A percentile compares a stretch with the other conserved stretches of the same genome.
phyloP scores from a whole-genome alignment of 1,140 invertebrate species.

The Tetragnatha versicolor region DNA sequence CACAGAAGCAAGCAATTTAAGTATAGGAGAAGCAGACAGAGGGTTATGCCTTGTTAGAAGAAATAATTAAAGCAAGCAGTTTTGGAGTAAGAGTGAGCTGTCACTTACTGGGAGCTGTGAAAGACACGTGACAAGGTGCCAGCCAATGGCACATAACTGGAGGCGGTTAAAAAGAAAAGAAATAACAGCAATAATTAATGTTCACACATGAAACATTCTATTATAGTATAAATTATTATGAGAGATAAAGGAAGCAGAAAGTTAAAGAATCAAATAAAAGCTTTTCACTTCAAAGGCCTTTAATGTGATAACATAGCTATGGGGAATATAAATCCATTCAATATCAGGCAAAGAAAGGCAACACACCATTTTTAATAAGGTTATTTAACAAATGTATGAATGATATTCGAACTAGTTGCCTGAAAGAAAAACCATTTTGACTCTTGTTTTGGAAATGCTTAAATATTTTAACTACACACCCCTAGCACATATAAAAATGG shows the following conservation, averaged over 20 bases:
- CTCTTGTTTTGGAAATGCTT: too few species aligned
- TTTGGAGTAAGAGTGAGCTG: conserved; percentile 54
- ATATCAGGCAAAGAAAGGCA: too few species aligned
- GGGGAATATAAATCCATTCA: too few species aligned
- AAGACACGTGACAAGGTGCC: conserved; percentile 57
- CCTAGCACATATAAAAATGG: too few species aligned
- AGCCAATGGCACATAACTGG: conserved; percentile 57
- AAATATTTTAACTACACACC: too few species aligned
- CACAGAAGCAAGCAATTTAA: not conserved
- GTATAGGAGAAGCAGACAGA: conserved; percentile 22
- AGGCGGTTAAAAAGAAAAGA: conserved; percentile 54
- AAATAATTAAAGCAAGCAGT: conserved; percentile 52
- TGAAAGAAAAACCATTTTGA: too few species aligned
- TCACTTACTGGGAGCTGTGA: conserved; percentile 58
- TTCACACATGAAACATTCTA: conserved; percentile 36
- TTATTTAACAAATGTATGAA: too few species aligned
- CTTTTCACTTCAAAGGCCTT: conserved; percentile 10
- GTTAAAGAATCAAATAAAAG: conserved; percentile 35
- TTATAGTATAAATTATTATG: conserved; percentile 34
- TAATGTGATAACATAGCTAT: too few species aligned
- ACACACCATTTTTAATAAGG: too few species aligned
- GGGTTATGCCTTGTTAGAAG: conserved; percentile 27
- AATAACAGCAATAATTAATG: conserved; percentile 52
- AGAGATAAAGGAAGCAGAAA: conserved; percentile 33
- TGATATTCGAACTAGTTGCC: too few species aligned